Evolutionary conservation across 2,888 invertebrate genomes (phyloP).

Genomic region (Acanthosepion pharaonis): DNA sequence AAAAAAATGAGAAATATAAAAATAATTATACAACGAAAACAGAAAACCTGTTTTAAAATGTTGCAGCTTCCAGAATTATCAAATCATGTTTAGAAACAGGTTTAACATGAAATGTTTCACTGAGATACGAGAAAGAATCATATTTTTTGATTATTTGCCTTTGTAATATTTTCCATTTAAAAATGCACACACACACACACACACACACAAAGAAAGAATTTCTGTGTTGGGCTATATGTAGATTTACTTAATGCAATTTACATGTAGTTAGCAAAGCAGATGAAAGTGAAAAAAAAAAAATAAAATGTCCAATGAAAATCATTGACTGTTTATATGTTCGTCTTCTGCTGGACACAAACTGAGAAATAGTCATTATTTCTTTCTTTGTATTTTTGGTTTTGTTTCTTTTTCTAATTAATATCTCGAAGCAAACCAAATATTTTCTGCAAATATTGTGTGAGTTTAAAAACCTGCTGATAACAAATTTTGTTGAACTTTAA

Average conservation of each 20-base stretch:
- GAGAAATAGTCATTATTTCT: not conserved
- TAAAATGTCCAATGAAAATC: not conserved
- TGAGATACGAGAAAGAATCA: not conserved
- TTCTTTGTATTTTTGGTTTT: not conserved
- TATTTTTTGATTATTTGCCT: not conserved
- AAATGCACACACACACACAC: not conserved
- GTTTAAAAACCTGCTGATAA: not conserved
- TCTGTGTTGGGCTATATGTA: not conserved
- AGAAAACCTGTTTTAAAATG: not conserved
- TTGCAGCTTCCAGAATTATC: not conserved
- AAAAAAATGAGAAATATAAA: not conserved
- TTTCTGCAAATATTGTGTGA: not conserved
- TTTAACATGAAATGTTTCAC: not conserved
- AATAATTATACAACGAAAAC: not conserved
- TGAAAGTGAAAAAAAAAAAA: not conserved
- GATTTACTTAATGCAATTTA: not conserved
- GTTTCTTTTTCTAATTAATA: not conserved
- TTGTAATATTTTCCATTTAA: not conserved
- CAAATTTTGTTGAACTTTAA: not conserved
- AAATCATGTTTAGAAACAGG: not conserved
- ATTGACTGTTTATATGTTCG: not conserved
- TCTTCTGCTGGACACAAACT: not conserved
- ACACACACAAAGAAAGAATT: not conserved
- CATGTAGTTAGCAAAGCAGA: slow-evolving; percentile 2
- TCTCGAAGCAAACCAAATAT: slow-evolving; percentile 1